Evolutionary conservation across 92 coral and sea anemone genomes (phyloP).

Genomic region (Epizoanthus scotinus): DNA sequence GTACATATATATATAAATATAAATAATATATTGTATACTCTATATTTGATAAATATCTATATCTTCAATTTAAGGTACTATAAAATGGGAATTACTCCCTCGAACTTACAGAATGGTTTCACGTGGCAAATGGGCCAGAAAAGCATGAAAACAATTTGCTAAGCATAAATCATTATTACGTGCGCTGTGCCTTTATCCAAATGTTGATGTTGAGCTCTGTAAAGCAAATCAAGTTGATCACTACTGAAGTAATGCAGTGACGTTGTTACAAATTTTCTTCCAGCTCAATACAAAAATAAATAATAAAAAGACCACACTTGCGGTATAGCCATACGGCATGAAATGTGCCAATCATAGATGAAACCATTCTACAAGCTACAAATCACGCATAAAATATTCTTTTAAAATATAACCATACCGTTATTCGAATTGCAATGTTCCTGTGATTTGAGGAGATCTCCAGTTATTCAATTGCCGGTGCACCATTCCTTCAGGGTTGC

Average conservation of each 20-base stretch:
- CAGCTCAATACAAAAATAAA: too few relatives aligned
- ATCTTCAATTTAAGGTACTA: background rate
- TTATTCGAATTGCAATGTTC: background rate
- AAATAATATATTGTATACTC: background rate
- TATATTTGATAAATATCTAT: background rate
- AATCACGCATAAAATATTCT: constrained; percentile 1
- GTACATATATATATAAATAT: background rate
- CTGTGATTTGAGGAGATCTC: background rate
- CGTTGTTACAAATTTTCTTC: too few relatives aligned
- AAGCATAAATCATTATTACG: background rate
- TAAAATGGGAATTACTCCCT: background rate
- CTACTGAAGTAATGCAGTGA: too few relatives aligned
- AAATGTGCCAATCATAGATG: background rate
- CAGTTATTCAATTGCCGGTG: background rate
- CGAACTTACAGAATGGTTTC: constrained; percentile 14
- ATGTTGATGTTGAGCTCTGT: background rate
- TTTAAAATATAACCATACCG: constrained; percentile 3
- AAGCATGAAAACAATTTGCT: background rate
- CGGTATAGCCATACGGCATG: background rate
- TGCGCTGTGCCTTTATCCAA: background rate
- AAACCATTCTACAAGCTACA: constrained; percentile 12
- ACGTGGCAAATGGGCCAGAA: background rate
- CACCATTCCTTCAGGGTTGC: constrained; percentile 58
- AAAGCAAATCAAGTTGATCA: too few relatives aligned
- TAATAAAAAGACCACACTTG: too few relatives aligned